Base-by-base conservation (phyloP, 2,888 invertebrate species). In the Caenorhabditis zanzibari region DNA sequence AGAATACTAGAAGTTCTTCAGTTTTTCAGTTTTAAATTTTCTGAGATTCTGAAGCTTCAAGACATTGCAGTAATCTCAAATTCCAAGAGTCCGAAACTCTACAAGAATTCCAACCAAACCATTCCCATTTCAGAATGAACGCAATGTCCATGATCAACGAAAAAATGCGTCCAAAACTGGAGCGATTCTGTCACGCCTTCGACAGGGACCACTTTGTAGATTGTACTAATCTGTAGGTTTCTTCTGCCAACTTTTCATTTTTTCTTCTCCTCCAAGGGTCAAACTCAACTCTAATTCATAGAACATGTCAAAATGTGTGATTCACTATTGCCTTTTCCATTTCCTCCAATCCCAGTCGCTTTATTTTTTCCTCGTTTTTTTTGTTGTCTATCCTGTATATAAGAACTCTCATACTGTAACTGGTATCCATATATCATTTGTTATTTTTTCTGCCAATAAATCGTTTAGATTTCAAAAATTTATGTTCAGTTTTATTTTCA, bases 141-240 rank as follows among this genome's bases (percentile, higher is more conserved):
- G 88, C 87, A 1, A 83, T 88, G 86, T 81, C 82, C 38, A 86
- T 86, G 44, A 81, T 88, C 26, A 52, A 80, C 28, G 84, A 85
- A 10, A 77, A 80, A 12, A 61, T 79, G 35, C 75, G 86, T 24
- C 77, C 74, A 28, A 84, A 86, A 59, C 68, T 87, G 10, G 84
- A 84, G 56, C 41, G 72, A 32, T 88, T 88, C 77, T 88, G 88
- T 56, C 80, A 80, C 6, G 35, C 44, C 16, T 88, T 88, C 44
- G 88, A 88, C 69, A 75, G 61, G 38, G 88, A 88, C 72, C 73
- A 79, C 26, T 88, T 88, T 58, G 85, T 88, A 19, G 79, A 84
- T 49, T 88, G 88, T 68, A 69, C 81, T 47, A 85, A 88, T 68
- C 74, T 88, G n/a, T 88, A 82, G 75, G 19, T 22, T 35, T 16